Conservation (phyloP, 2,113 vertebrate species). For the Lepisosteus oculatus region DNA sequence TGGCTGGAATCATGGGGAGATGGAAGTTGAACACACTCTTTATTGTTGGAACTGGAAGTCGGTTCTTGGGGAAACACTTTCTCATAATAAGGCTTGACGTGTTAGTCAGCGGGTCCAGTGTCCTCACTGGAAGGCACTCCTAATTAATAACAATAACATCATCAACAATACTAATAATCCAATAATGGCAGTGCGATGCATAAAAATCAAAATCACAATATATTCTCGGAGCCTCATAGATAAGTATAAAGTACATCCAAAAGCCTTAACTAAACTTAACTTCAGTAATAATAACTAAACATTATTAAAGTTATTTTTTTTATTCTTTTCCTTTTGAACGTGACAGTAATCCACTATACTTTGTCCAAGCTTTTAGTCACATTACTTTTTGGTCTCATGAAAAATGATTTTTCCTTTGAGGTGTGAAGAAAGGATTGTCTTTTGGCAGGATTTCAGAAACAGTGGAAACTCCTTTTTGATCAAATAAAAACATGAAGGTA, state of each 20-base stretch:
- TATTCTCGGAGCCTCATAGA: background rate
- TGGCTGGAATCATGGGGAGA: slow-evolving; percentile 78
- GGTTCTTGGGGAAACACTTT: slow-evolving; percentile 98
- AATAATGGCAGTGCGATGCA: background rate
- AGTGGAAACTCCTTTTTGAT: too few relatives aligned
- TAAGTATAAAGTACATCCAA: background rate
- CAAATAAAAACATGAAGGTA: too few relatives aligned
- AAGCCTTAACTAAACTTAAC: background rate
- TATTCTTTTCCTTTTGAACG: too few relatives aligned
- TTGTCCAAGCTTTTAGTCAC: too few relatives aligned
- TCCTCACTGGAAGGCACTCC: slow-evolving; percentile 93
- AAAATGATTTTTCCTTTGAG: too few relatives aligned
- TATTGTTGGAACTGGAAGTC: slow-evolving; percentile 91
- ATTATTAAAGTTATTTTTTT: too few relatives aligned
- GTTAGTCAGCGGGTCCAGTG: slow-evolving; percentile 91
- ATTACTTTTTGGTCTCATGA: too few relatives aligned
- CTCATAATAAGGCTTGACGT: slow-evolving; percentile 96
- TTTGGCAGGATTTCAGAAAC: too few relatives aligned
- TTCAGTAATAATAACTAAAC: too few relatives aligned
- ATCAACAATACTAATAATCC: background rate
- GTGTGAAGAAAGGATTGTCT: too few relatives aligned
- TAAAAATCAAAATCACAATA: background rate
- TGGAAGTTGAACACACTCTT: slow-evolving; percentile 86
- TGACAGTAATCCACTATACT: too few relatives aligned
- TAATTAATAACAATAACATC: slow-evolving; percentile 46